Evolutionary conservation across 2,888 invertebrate genomes (phyloP).

Genomic region (Pasiphila rectangulata): DNA sequence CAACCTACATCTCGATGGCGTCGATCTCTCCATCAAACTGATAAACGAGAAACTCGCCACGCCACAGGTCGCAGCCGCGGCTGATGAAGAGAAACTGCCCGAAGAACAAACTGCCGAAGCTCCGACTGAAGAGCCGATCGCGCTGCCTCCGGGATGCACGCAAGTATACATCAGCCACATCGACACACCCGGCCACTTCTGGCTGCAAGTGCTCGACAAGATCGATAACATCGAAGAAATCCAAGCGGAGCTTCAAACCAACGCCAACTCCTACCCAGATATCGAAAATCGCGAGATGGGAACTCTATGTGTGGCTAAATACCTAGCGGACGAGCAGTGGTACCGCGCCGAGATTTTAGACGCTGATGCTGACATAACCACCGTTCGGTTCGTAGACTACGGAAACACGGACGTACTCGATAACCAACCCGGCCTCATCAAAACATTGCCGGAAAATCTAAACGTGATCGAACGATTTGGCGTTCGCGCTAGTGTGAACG

Average conservation of each 20-base stretch:
- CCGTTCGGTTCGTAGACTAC: slow-evolving; percentile 88
- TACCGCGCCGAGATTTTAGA: slow-evolving; percentile 95
- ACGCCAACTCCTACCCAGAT: slow-evolving; percentile 73
- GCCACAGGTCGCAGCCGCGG: slow-evolving; percentile 46
- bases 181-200: slow-evolving; percentile 89
- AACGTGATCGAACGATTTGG: slow-evolving; percentile 80
- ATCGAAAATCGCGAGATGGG: slow-evolving; percentile 82
- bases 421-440: slow-evolving; percentile 81
- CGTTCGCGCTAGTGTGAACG: slow-evolving; percentile 84
- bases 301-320: slow-evolving; percentile 87
- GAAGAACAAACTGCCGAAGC: slow-evolving; percentile 35
- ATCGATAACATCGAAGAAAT: slow-evolving; percentile 79
- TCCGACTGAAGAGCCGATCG: slow-evolving; percentile 48
- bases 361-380: slow-evolving; percentile 87
- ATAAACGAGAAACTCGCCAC: slow-evolving; percentile 65
- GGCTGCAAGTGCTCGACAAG: slow-evolving; percentile 84
- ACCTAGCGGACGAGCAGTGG: slow-evolving; percentile 92
- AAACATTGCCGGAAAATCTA: slow-evolving; percentile 82
- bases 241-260: slow-evolving; percentile 83
- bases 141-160: slow-evolving; percentile 59
- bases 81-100: slow-evolving; percentile 37
- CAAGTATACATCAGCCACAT: slow-evolving; percentile 84
- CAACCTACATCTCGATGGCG: slow-evolving; percentile 72
- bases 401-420: slow-evolving; percentile 89
- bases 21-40: slow-evolving; percentile 75